Evolutionary conservation across 2,888 invertebrate species (phyloP), one percentile per base, ranked within the genome.

Genomic region (Watsonalla cultraria): DNA sequence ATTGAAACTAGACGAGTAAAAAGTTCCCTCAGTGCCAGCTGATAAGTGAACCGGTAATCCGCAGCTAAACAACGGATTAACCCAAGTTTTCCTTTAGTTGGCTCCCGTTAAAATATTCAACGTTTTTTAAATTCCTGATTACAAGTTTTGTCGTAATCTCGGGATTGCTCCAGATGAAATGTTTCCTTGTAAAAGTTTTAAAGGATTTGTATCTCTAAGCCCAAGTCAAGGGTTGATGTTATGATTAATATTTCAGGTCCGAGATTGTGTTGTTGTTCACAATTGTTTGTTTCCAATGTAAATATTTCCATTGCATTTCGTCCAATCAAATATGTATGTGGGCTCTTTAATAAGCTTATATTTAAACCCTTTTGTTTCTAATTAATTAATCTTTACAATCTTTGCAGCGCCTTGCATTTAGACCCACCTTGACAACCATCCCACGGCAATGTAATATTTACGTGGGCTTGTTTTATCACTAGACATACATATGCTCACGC

Each of bases 1-100:
- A 90, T 90, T 90, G 88, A 88, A 89, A 90, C 84, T 86, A 82
- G 83, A 78, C 74, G 78, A 76, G 73, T 72, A 68, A 72, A 76
- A 86, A 84, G 83, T 52, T 59, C 65, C 62, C 59, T 64, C 66
- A 73, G 72, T 69, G 72, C 65, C 72, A 64, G 70, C 75, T 78
- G 86, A 86, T 85, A 84, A 86, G 78, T 68, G 67, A 66, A 61
- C 62, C 61, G 56, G 70, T 84, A 82, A 87, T 80, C 84, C 80
- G 59, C 70, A 72, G 70, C 80, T 80, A 83, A 87, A 85, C 84
- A 85, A 82, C 70, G 78, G 78, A 77, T 84, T 80, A 76, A 77
- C 80, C 60, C 52, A 60, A 64, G 56, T 61, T 58, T 47, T 57
- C 60, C 59, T 58, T 59, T 51, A 48, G 58, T 53, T 53, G 11